A percentile compares a stretch with the other conserved stretches of the same genome.
phyloP scores from a whole-genome alignment of 2,797 vertebrate genomes.

The Gorsachius magnificus region DNA sequence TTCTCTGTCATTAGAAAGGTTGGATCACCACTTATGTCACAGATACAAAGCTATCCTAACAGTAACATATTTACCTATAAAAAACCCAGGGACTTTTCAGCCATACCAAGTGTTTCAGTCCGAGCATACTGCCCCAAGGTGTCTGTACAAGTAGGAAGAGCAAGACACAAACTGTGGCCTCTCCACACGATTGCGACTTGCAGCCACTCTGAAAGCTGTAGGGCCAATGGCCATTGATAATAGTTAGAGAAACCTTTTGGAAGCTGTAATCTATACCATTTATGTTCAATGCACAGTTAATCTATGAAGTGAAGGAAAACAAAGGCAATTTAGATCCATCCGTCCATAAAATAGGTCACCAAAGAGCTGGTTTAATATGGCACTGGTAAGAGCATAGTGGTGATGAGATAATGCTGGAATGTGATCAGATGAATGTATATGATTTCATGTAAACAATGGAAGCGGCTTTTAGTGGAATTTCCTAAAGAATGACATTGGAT shows the following conservation, averaged over 20 bases:
- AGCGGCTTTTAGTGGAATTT: background rate
- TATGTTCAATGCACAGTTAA: conserved; percentile 1
- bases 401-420: background rate
- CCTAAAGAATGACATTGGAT: rapidly evolving
- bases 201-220: background rate
- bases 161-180: background rate
- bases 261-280: conserved; percentile 23
- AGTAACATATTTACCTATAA: background rate
- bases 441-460: conserved; percentile 31
- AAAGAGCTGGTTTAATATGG: conserved; percentile 16
- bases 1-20: background rate
- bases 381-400: background rate
- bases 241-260: background rate
- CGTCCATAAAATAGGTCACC: conserved; percentile 27
- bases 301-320: background rate
- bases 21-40: background rate
- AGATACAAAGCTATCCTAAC: background rate
- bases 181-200: rapidly evolving
- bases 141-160: background rate
- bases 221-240: background rate
- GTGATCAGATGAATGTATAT: background rate
- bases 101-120: background rate
- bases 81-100: background rate
- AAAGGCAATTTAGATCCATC: background rate
- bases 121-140: background rate